Conservation (phyloP, 1,140 invertebrate genomes). For the Drosophila asahinai region DNA sequence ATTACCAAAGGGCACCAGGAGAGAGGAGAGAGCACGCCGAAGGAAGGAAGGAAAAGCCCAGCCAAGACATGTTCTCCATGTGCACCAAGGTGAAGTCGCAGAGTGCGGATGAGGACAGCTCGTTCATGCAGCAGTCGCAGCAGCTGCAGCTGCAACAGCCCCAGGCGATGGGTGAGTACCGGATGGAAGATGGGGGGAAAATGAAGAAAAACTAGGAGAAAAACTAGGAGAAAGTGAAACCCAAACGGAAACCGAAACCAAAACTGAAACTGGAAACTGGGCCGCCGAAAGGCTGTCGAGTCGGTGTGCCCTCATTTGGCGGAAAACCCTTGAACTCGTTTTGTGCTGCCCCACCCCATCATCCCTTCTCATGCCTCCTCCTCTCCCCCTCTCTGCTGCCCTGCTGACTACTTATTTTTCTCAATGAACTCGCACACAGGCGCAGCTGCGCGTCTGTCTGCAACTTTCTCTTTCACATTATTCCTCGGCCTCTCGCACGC, state of each 20-base stretch:
- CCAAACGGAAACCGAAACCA: slow-evolving; percentile 23
- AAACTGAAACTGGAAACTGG: slow-evolving; percentile 33
- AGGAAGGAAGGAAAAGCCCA: background rate
- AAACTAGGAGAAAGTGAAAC: slow-evolving; percentile 34
- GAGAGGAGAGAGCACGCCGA: slow-evolving; percentile 1
- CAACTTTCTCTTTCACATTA: slow-evolving; percentile 13
- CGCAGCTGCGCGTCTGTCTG: slow-evolving; percentile 48
- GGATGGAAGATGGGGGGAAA: background rate
- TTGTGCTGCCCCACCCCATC: slow-evolving; percentile 46
- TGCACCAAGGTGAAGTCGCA: slow-evolving; percentile 79
- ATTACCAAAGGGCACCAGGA: slow-evolving; percentile 23
- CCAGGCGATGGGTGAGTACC: slow-evolving; percentile 73
- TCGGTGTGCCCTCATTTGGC: slow-evolving; percentile 62
- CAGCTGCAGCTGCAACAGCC: slow-evolving; percentile 65
- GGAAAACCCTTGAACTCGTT: slow-evolving; percentile 81
- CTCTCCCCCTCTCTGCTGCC: slow-evolving; percentile 14
- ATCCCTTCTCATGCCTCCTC: no score
- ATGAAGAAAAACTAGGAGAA: background rate
- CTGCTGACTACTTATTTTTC: slow-evolving; percentile 70
- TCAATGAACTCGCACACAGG: slow-evolving; percentile 80
- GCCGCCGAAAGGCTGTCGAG: slow-evolving; percentile 44
- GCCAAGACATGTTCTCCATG: slow-evolving; percentile 80
- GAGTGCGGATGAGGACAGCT: slow-evolving; percentile 64
- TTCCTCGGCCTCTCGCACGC: background rate
- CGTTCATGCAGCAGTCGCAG: slow-evolving; percentile 49